Evolutionary conservation across 64 coral and sea anemone genomes (phyloP).

Genomic region (Montipora efflorescens): DNA sequence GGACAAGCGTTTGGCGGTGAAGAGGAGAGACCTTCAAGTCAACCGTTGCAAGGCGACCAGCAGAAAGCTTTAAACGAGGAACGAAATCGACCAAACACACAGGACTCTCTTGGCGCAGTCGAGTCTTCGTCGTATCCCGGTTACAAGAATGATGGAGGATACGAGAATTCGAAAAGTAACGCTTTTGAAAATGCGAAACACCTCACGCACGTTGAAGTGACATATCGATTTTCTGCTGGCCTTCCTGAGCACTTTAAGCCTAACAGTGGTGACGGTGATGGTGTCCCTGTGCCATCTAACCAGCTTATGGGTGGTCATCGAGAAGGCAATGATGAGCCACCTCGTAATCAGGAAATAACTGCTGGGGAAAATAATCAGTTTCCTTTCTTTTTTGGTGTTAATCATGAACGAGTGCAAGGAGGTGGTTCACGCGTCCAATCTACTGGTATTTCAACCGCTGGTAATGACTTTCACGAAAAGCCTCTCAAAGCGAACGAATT

Average conservation of each 20-base stretch:
- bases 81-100: not conserved
- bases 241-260: conserved; percentile 2
- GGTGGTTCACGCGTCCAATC: not conserved
- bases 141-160: not conserved
- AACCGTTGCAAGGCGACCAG: not conserved
- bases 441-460: not conserved
- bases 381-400: not conserved
- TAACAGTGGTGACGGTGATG: not conserved
- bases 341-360: not conserved
- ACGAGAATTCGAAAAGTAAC: not conserved
- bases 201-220: not conserved
- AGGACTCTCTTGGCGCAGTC: not conserved
- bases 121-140: not conserved
- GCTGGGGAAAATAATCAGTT: not conserved
- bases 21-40: not conserved
- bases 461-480: not conserved
- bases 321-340: not conserved
- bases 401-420: not conserved
- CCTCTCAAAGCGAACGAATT: not conserved
- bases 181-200: not conserved
- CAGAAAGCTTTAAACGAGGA: not conserved
- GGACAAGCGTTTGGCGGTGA: not conserved
- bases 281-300: too few species aligned
- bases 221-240: conserved; percentile 3
- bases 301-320: not conserved